Base-by-base conservation (phyloP, 2,797 vertebrate genomes). In the Brachyrhaphis roseni region DNA sequence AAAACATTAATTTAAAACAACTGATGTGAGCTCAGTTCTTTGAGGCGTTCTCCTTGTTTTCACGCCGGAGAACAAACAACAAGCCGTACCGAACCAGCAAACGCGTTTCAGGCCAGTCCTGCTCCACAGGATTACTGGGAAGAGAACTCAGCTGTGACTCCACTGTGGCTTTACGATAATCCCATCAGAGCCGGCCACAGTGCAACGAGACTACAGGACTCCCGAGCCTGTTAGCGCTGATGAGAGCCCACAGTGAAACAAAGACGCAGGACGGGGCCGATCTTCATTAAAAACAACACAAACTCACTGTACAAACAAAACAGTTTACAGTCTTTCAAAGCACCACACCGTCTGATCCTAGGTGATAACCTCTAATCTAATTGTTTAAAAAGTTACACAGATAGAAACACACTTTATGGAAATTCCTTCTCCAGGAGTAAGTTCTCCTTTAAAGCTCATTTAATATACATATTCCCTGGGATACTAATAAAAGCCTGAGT, bases 151-250 rank as follows among this genome's bases (percentile, higher is more conserved):
- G 96, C 95, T 94, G 93, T 70, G 95, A 96, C 96, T 96, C 96
- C 96, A 94, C 83, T 94, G 94, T 94, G 95, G 95, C 92, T 95
- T 96, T 95, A 93, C 95, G 94, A 92, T 96, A 96, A 95, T 97
- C 96, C 96, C 96, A 94, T 96, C 95, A 96, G 95, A 95, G 95
- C 95, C 39, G 93, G 94, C 93, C 95, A 94, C 94, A 93, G 95
- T 92, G 94, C 93, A 95, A 89, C 86, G 92, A 94, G 89, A 95
- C 95, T 96, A 97, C 94, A 96, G 96, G 95, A 94, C 93, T 94
- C 94, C 96, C 94, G 95, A 95, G 96, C 96, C 96, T 96, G 95
- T 95, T 95, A 96, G 94, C 96, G 96, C 95, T 96, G 96, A 96
- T 90, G 95, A 97, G 93, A 97, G 95, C 95, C 96, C 96, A 90